Evolutionary conservation across 2,113 vertebrate species (phyloP), one percentile per base, ranked within the genome.

Genomic region (Girardinichthys multiradiatus): DNA sequence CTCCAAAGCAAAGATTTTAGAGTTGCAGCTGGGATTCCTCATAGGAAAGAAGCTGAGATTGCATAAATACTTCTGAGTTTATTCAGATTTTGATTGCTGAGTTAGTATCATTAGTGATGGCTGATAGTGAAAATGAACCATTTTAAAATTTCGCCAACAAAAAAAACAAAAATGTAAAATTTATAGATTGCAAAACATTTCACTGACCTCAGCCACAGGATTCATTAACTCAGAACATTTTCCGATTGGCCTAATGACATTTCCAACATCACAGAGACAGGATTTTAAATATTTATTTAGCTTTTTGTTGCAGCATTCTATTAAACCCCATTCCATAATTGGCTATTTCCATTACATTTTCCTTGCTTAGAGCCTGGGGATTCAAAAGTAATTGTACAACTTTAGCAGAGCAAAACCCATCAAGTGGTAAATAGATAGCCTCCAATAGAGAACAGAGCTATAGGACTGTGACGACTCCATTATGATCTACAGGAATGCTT

Each of bases 331-430:
- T 39, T 76, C 33, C 4, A 64, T 92, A 92, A 92, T 91, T 87
- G 82, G 57, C 73, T 4, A 4, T 59, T 72, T 76, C 75, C 77
- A 33, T 73, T 61, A 42, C 57, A 57, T 59, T 63, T 31, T 17
- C 67, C 69, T 68, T 76, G 31, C 57, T 65, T 70, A 65, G 72
- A 83, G 68, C 80, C 67, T 39, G n/a, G 73, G 81, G 80, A 86
- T 79, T 79, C 69, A 81, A 82, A 89, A 88, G 89, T 92, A 91
- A 92, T 92, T 90, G 86, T 85, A 73, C 72, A 81, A 84, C 84
- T 90, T 83, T 86, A 76, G 57, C 72, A 81, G 65, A 90, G 88
- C 86, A 76, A 82, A 91, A 87, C 77, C 86, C 74, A 82, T 86
- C 72, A 79, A 74, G 71, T 70, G 85, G 71, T 79, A 74, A 78